Evolutionary conservation across 2,888 invertebrate species (phyloP), one percentile per base, ranked within the genome.

Genomic region (Ophraella communa): DNA sequence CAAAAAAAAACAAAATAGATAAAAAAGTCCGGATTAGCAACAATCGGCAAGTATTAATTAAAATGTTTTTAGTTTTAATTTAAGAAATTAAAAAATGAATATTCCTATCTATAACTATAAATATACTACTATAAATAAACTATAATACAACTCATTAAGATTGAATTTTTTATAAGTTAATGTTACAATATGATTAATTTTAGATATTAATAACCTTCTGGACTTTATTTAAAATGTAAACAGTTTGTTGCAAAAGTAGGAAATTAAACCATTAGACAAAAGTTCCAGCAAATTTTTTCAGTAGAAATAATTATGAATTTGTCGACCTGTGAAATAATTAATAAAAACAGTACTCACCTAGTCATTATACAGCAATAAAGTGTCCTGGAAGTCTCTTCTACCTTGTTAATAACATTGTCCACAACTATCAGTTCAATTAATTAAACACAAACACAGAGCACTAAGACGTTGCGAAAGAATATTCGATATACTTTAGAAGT

Each of bases 391-490:
- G 14, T 17, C 20, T 0, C 10, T 21, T 45, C 11, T 10, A 21
- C 0, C 20, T n/a, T 11, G 44, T 21, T 53, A 20, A 21, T n/a
- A 54, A 39, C 39, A 42, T 42, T 54, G 39, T 11, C 42, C 23
- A 42, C 18, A 45, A 11, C 10, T 42, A 11, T 42, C 39, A 39
- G 24, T 24, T 14, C 54, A 10, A 17, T 54, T 54, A 14, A 54
- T 8, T 11, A 35, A 17, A 8, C 42, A 39, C 39, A 17, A 11
- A 21, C 4, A 54, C 4, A 42, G 42, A 23, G 14, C 23, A 54
- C 24, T 54, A 23, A 8, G 4, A 35, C 39, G 35, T 35, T 23
- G 23, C 23, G 54, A 54, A 54, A 54, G 23, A 42, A n/a, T n/a
- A n/a, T n/a, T 23, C 35, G 39, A 54, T 21, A n/a, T 23, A 39